Evolutionary conservation across 2,113 vertebrate genomes (phyloP).

Genomic region (Eupsittula cactorum): DNA sequence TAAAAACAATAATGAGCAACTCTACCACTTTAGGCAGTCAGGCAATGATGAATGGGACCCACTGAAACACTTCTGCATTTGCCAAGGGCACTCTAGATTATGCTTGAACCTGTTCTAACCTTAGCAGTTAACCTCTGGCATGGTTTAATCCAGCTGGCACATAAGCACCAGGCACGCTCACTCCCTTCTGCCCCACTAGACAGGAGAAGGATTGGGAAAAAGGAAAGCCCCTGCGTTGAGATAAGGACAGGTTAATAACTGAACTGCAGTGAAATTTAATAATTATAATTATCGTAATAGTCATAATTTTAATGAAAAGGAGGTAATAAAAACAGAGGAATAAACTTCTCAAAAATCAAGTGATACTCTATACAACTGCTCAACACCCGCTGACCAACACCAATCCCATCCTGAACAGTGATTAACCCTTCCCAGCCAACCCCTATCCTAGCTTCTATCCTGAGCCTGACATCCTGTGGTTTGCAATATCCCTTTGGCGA

Average conservation of each 20-base stretch:
- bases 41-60: constrained; percentile 24
- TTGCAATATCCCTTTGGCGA: background rate
- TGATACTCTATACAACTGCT: background rate
- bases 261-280: background rate
- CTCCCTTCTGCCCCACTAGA: background rate
- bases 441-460: background rate
- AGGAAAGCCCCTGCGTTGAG: background rate
- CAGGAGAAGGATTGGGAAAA: background rate
- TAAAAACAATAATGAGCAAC: constrained; percentile 48
- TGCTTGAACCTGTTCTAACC: constrained; percentile 49
- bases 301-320: background rate
- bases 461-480: background rate
- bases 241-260: background rate
- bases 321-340: background rate
- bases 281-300: background rate
- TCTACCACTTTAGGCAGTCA: constrained; percentile 21
- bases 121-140: constrained; percentile 29
- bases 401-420: background rate
- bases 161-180: background rate
- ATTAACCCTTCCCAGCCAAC: background rate
- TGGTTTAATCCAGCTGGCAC: background rate
- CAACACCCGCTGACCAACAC: background rate
- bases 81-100: constrained; percentile 38
- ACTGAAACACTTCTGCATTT: constrained; percentile 28
- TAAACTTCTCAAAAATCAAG: background rate